These are phyloP conservation scores for Micromussa lordhowensis DNA, from an alignment of 92 coral and sea anemone genomes.

Conservation along the genomic window DNA sequence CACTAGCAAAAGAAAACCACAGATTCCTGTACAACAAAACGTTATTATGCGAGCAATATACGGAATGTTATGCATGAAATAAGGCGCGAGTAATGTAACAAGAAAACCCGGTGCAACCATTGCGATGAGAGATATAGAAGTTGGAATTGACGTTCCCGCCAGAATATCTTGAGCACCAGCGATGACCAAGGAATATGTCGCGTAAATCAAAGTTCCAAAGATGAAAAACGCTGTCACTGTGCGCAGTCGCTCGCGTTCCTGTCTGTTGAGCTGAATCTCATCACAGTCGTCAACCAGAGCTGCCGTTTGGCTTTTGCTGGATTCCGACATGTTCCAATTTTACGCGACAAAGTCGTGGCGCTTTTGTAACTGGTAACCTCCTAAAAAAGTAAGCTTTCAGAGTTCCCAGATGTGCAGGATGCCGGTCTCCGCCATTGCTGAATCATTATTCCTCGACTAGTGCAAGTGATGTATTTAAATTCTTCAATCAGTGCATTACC, in stretches of 20 bases:
- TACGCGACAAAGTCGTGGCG: too few relatives aligned
- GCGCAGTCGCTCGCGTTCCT: constrained; percentile 70
- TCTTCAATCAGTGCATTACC: too few relatives aligned
- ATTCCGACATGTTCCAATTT: too few relatives aligned
- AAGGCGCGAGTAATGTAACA: constrained; percentile 70
- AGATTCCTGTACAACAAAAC: constrained; percentile 44
- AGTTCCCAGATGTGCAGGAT: too few relatives aligned
- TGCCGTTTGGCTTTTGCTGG: too few relatives aligned
- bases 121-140: constrained; percentile 81
- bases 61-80: constrained; percentile 71
- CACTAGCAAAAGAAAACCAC: constrained; percentile 63
- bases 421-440: too few relatives aligned
- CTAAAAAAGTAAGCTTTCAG: too few relatives aligned
- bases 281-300: too few relatives aligned
- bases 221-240: constrained; percentile 77
- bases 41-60: constrained; percentile 65
- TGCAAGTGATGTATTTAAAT: too few relatives aligned
- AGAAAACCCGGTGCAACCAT: constrained; percentile 50
- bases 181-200: constrained; percentile 64
- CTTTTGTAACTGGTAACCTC: too few relatives aligned
- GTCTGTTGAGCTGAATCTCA: neutral
- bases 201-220: constrained; percentile 60
- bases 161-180: constrained; percentile 85
- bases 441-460: too few relatives aligned
- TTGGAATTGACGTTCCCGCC: constrained; percentile 87